Base-by-base conservation (phyloP, 2,888 invertebrate species). In the Ormyrus thymus region DNA sequence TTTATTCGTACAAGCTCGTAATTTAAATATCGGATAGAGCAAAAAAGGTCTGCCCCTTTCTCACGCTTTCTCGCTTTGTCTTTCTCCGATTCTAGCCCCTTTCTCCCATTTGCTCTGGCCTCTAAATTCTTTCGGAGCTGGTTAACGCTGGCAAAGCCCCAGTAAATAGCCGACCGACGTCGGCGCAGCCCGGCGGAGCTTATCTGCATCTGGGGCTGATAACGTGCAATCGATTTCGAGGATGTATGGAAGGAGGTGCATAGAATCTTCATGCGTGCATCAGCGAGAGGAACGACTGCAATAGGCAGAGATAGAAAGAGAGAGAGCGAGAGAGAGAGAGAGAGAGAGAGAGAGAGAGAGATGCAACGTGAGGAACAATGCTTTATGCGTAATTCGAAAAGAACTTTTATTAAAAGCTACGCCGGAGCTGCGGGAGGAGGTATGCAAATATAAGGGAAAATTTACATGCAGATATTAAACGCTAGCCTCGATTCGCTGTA, bases 171-270 rank as follows among this genome's bases (percentile, higher is more conserved):
- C 46, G 29, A 70, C 43, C 71, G 71, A 61, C 13, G 43, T 46
- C 46, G 2, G 64, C 53, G 29, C 29, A 29, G 29, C 29, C 29
- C 29, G 0, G 73, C 79, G 45, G 72, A 81, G 85, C 84, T 86
- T 86, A 88, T 88, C 86, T 85, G 83, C 86, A 85, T 86, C 83
- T 84, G 76, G 83, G 84, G 86, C 86, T 86, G 86, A 84, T 87
- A 85, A 86, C 83, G 83, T 83, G 81, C 83, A 81, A 86, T 87
- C 86, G 86, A 86, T 87, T 83, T 77, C 10, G 55, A 77, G 83
- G 81, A 84, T 82, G 81, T 82, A 82, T 81, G 61, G 13, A 61
- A 9, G 58, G 13, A 50, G 48, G 58, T 11, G 62, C 29, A 58
- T 45, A n/a, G 62, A 64, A 61, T 73, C 55, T 73, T 73, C 46